phyloP scores from a whole-genome alignment of 1,140 invertebrate species.

The Brachionus rubens region DNA sequence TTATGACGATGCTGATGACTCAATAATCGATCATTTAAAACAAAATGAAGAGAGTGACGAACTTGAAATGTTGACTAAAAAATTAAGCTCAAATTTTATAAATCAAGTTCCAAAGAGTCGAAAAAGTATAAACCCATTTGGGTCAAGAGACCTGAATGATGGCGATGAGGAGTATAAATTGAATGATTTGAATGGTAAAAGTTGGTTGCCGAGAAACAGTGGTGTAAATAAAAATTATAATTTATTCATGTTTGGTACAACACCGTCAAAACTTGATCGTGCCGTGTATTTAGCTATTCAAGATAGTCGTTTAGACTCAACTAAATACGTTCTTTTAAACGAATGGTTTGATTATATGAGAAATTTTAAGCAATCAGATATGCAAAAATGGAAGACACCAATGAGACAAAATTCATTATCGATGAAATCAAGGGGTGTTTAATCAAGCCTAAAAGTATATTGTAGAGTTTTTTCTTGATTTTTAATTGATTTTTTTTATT shows the following conservation, averaged over 20 bases:
- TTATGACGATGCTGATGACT: conserved; percentile 22
- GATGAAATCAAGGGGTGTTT: conserved; percentile 20
- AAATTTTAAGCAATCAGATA: conserved; percentile 32
- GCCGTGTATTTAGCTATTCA: conserved; percentile 38
- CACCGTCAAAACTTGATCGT: conserved; percentile 20
- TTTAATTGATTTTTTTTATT: background rate
- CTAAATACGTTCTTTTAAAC: background rate
- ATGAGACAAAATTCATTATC: conserved; percentile 10
- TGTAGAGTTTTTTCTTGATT: conserved; percentile 10
- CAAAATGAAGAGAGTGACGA: conserved; percentile 9
- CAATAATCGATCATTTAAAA: background rate
- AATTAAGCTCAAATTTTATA: conserved; percentile 12
- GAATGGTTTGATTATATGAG: conserved; percentile 22
- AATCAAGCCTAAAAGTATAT: background rate
- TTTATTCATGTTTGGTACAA: conserved; percentile 24
- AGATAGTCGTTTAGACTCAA: background rate
- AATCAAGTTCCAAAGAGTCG: no score
- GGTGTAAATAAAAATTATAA: background rate
- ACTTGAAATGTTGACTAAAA: background rate
- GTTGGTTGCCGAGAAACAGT: background rate
- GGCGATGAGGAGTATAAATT: background rate
- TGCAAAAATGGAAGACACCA: conserved; percentile 41
- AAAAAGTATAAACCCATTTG: background rate
- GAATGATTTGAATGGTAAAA: no score
- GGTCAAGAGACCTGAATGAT: background rate